Evolutionary conservation across 2,113 vertebrate species (phyloP), one percentile per base, ranked within the genome.

Genomic region (Poicephalus gulielmi): DNA sequence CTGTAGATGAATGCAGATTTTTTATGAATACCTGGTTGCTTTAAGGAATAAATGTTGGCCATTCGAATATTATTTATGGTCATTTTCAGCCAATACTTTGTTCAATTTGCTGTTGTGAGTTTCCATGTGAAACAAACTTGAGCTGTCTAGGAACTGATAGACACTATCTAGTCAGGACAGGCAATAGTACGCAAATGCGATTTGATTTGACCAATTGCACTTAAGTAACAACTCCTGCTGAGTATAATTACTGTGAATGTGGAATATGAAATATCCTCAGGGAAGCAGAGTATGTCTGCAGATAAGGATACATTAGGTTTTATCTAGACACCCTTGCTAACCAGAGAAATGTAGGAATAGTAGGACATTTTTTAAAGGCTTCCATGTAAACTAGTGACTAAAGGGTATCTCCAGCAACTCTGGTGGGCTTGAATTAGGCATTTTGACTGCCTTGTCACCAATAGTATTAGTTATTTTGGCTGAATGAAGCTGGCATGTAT

Each of bases 121-220:
- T 92, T 86, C 31, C 14, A 10, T 16, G 25, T 74, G 67, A 80
- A 86, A 84, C 17, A 30, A 87, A 79, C 44, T 35, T 46, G 33
- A 67, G 13, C 23, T 81, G 39, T 64, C 25, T 6, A 44, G 52
- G 63, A 91, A 28, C 16, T 55, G 62, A 8, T 68, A 41, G 1
- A 5, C 1, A 1, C 44, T 82, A 16, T 10, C 83, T 85, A 25
- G 70, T 79, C 41, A 59, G 82, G 41, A 77, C 37, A 80, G 37
- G 28, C 49, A 73, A 13, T 69, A 69, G 73, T 30, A 66, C 9
- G 44, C 25, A 92, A 87, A 67, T 59, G 27, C n/a, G 33, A 81
- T 63, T 94, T 90, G 62, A 50, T 83, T 92, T 91, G 69, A 82
- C 66, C 84, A 87, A 23, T 66, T 86, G 60, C 79, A 90, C 43